Conservation (phyloP, 2,797 vertebrate genomes). For the Notolabrus celidotus region DNA sequence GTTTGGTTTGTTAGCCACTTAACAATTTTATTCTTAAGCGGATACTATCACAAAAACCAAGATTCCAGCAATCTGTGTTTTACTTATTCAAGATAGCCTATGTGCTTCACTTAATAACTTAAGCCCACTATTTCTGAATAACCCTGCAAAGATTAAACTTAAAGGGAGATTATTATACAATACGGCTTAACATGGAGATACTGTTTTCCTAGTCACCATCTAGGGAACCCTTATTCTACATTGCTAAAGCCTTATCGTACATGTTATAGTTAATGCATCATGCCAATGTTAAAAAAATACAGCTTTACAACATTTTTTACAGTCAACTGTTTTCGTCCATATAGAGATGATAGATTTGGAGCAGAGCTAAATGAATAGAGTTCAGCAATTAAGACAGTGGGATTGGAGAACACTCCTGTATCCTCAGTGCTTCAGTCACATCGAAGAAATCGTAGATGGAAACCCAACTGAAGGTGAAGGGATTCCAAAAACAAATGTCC, state of each 20-base stretch:
- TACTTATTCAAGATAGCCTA: constrained; percentile 41
- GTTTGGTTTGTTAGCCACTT: constrained; percentile 65
- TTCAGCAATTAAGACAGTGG: constrained; percentile 90
- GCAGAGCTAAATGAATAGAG: constrained; percentile 78
- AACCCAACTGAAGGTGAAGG: constrained; percentile 80
- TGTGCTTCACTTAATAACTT: constrained; percentile 40
- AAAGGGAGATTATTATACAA: constrained; percentile 59
- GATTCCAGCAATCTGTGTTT: constrained; percentile 53
- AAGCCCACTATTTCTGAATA: constrained; percentile 61
- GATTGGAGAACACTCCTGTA: constrained; percentile 88
- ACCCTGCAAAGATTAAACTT: constrained; percentile 56
- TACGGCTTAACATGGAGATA: constrained; percentile 47
- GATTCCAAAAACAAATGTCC: constrained; percentile 82
- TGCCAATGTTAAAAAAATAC: constrained; percentile 60
- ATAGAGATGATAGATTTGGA: constrained; percentile 73
- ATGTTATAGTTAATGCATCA: constrained; percentile 47
- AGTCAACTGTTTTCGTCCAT: constrained; percentile 67
- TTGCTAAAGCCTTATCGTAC: constrained; percentile 55
- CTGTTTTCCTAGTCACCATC: constrained; percentile 62
- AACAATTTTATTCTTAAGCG: constrained; percentile 55
- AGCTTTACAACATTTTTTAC: constrained; percentile 53
- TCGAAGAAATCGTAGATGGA: constrained; percentile 72
- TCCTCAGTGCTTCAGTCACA: constrained; percentile 83
- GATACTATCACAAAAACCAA: constrained; percentile 58
- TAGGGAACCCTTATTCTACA: constrained; percentile 46